phyloP scores from a whole-genome alignment of 2,797 vertebrate species.

The Enteromius trimaculatus region DNA sequence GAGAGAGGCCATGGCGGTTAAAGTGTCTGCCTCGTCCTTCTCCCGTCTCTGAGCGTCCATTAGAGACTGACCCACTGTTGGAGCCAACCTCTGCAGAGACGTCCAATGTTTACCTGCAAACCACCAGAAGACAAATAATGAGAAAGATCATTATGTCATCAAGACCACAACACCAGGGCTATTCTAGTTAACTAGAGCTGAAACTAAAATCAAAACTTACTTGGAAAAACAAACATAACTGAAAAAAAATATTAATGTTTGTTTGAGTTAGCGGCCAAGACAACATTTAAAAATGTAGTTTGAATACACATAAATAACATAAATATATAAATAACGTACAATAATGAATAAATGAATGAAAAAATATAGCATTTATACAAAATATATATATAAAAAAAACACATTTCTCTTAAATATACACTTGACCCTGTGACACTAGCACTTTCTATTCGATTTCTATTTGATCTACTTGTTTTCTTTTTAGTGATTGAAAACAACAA shows the following conservation, averaged over 20 bases:
- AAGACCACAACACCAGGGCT: neutral
- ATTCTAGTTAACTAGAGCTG: neutral
- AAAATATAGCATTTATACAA: neutral
- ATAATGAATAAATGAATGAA: neutral
- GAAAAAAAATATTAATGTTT: neutral
- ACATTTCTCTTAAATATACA: too few relatives aligned
- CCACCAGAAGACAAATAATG: neutral
- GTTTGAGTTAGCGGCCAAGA: neutral
- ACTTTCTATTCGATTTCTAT: too few relatives aligned
- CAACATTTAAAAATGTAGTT: neutral
- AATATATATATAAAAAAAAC: too few relatives aligned
- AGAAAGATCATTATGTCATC: neutral
- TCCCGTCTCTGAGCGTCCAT: constrained; percentile 83
- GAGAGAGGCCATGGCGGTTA: constrained; percentile 93
- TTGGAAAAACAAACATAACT: neutral
- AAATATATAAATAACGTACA: neutral
- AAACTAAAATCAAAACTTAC: neutral
- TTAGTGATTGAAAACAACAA: too few relatives aligned
- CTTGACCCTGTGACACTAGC: too few relatives aligned
- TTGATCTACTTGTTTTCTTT: too few relatives aligned
- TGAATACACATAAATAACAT: neutral
- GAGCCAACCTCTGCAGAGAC: constrained; percentile 81
- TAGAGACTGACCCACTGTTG: constrained; percentile 80
- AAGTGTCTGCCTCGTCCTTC: constrained; percentile 88
- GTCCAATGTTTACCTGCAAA: constrained; percentile 89